Base-by-base conservation (phyloP, 2,797 vertebrate genomes). In the Orientallactaga sibirica region DNA sequence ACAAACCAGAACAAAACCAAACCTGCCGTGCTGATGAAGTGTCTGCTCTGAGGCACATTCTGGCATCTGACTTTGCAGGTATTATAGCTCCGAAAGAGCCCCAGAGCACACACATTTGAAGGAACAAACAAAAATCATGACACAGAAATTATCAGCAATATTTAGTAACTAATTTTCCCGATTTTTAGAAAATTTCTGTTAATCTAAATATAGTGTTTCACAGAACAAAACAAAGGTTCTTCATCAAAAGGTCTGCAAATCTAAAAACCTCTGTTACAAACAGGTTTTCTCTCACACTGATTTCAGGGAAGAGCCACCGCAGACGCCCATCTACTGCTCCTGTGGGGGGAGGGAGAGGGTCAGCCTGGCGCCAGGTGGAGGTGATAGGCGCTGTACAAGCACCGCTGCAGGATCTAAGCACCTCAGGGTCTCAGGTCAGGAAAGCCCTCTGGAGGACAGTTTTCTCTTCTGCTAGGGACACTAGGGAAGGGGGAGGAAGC, bases 131-230 rank as follows among this genome's bases (percentile, higher is more conserved):
- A 97, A 98, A 97, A 96, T 92, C 95, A 96, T 89, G 96, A 97
- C 93, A 95, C 87, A 94, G 91, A 98, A 98, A 99, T 98, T 98
- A 98, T 95, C 98, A 99, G 98, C 99, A 97, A 98, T 98, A 99
- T 99, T 99, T 99, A 99, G 99, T 99, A 99, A 99, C 99, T 99
- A 99, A 99, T 99, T 98, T 99, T 99, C 99, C 99, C 98, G 98
- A 99, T 99, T 99, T 98, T 98, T 99, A 99, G 99, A 99, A 99
- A 99, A 98, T 98, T 98, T 99, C 99, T 98, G 98, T 99, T 99
- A 99, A 99, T 99, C 99, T 99, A 99, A 99, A 99, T 98, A 99
- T 99, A 99, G 99, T 99, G 99, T 99, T 99, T 99, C 99, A 99
- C 99, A 99, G 99, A 99, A 98, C 98, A 97, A 98, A 98, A 98